These are phyloP conservation scores for Drosophila varians DNA, from an alignment of 1,140 invertebrate species.

Conservation along the genomic window DNA sequence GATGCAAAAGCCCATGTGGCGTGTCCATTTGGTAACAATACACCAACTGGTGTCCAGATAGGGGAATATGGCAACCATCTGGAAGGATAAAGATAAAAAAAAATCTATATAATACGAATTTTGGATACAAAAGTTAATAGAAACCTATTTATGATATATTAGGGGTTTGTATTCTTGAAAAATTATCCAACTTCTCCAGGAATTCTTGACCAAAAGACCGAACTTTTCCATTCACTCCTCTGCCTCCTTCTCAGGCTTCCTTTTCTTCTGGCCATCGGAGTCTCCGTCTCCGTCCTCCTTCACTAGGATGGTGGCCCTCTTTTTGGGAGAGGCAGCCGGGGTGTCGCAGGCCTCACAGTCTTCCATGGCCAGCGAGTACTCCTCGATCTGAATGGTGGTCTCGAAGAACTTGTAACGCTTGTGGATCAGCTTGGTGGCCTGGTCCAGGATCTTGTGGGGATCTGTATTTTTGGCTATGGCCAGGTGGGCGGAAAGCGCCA, in stretches of 20 bases:
- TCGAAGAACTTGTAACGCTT: constrained; percentile 96
- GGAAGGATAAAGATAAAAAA: constrained; percentile 1
- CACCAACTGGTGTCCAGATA: constrained; percentile 91
- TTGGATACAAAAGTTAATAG: background rate
- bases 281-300: constrained; percentile 19
- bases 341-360: constrained; percentile 91
- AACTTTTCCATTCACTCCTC: background rate
- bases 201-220: background rate
- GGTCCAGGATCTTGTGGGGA: constrained; percentile 91
- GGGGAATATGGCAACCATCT: constrained; percentile 96
- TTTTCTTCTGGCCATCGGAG: background rate
- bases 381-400: constrained; percentile 98
- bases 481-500: constrained; percentile 95
- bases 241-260: background rate
- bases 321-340: background rate
- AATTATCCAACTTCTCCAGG: too few species aligned
- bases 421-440: constrained; percentile 92
- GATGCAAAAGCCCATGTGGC: constrained; percentile 95
- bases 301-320: background rate
- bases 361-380: constrained; percentile 95
- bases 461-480: constrained; percentile 92
- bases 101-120: background rate
- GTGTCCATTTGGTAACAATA: constrained; percentile 94
- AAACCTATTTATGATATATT: background rate
- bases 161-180: background rate